Base-by-base conservation (phyloP, 64 coral and sea anemone species). In the Stichodactyla mertensii region DNA sequence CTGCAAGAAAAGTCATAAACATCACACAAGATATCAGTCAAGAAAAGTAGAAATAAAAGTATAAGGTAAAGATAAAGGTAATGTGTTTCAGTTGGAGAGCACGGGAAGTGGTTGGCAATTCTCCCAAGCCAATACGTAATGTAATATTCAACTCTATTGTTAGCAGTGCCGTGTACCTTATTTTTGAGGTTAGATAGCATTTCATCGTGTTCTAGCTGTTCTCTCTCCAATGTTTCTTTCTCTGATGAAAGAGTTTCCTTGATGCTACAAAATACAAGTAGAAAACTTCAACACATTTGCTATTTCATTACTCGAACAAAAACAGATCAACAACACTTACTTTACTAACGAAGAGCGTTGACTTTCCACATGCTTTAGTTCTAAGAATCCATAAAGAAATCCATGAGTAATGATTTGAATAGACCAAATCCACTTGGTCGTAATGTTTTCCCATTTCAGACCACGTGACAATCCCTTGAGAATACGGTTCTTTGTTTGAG, bases 191-290 rank as follows among this genome's bases (percentile, higher is more conserved):
- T 16, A 53, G 78, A 52, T 10, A 81, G 54, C 51, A 52, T 19
- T 81, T 52, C 78, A 7, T 81, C 78, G 54, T 22, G 51, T 54
- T 52, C 78, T 13, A 81, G 20, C 51, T 81, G 36, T 55, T 81
- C 78, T 81, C 53, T 81, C 78, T 81, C 78, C 53, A 81, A 16
- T 23, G 36, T 81, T 81, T 81, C 78, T 54, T 55, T 81, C 78
- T 81, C 53, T 4, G 78, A 81, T 54, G 78, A 20, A 53, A 81
- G 78, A 81, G 78, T 55, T 16, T 81, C 78, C 12, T 81, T 81
- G 15, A 52, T 15, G 52, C 78, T 81, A 31, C 4, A 74, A 74
- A 23, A 74, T 27, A 31, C 8, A 74, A 74, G 4, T 8, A 74
- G 16, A 31, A 24, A 11, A 74, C 23, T 74, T 28, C 23, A 74